phyloP scores from a whole-genome alignment of 2,797 vertebrate species.

The Leuciscus waleckii region DNA sequence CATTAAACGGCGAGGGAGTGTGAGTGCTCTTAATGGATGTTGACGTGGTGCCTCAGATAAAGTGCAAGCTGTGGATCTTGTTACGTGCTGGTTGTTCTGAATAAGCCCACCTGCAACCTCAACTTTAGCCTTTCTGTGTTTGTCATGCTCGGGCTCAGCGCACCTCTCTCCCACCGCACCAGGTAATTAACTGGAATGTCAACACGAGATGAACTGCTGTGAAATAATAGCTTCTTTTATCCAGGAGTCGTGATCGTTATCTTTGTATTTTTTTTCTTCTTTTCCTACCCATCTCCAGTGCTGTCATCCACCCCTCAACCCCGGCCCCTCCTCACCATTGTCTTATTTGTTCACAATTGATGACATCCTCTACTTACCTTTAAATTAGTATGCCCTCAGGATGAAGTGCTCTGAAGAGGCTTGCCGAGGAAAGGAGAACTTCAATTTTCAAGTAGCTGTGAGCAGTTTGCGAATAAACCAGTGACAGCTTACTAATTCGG shows the following conservation, averaged over 20 bases:
- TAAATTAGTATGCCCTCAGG: constrained; percentile 70
- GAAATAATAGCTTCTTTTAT: constrained; percentile 74
- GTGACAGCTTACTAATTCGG: constrained; percentile 62
- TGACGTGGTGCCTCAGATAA: constrained; percentile 53
- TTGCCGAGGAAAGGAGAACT: constrained; percentile 57
- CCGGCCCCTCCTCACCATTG: constrained; percentile 61
- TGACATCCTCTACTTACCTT: constrained; percentile 72
- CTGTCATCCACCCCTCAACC: constrained; percentile 44
- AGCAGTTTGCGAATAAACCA: constrained; percentile 62
- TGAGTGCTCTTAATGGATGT: constrained; percentile 49
- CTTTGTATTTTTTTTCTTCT: constrained; percentile 64
- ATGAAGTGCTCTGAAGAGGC: constrained; percentile 60
- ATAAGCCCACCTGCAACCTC: constrained; percentile 47
- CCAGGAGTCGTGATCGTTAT: constrained; percentile 69
- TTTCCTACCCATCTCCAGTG: constrained; percentile 47
- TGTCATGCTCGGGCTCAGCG: constrained; percentile 51
- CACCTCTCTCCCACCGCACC: constrained; percentile 61
- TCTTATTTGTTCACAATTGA: constrained; percentile 73
- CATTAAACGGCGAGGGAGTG: constrained; percentile 38
- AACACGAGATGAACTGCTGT: constrained; percentile 69
- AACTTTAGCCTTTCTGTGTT: constrained; percentile 51
- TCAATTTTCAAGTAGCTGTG: constrained; percentile 65
- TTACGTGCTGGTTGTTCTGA: constrained; percentile 59
- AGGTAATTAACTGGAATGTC: constrained; percentile 73
- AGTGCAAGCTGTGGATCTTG: constrained; percentile 49